phyloP scores from a whole-genome alignment of 2,797 vertebrate species.

The Botia kubotai region DNA sequence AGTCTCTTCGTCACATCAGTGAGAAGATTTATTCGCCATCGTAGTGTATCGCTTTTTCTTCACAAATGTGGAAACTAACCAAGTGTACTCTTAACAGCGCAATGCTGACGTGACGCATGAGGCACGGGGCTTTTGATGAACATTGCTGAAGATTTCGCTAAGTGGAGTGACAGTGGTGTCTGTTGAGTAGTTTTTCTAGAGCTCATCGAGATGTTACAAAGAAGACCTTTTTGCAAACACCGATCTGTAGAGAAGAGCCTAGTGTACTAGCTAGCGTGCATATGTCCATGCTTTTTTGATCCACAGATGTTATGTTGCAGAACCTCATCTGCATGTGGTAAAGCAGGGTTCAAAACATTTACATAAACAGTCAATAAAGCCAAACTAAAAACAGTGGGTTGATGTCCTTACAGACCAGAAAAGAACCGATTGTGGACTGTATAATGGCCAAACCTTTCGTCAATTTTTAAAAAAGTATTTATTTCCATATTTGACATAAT shows the following conservation, averaged over 20 bases:
- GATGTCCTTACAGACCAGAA: conserved; percentile 3
- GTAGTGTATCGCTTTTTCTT: conserved; percentile 35
- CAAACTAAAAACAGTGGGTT: conserved; percentile 22
- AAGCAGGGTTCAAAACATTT: conserved; percentile 34
- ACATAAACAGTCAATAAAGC: conserved; percentile 10
- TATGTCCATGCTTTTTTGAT: conserved; percentile 42
- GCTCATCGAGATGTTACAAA: conserved; percentile 19
- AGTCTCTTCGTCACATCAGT: conserved; percentile 23
- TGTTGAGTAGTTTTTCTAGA: conserved; percentile 45
- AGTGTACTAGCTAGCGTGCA: conserved; percentile 11
- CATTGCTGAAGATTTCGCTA: conserved; percentile 36
- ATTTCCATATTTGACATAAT: conserved; percentile 16
- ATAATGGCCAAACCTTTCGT: conserved; percentile 12
- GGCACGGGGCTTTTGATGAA: conserved; percentile 34
- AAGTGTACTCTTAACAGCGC: conserved; percentile 31
- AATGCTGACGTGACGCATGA: conserved; percentile 32
- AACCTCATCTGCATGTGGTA: conserved; percentile 54
- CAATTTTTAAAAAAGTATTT: conserved; percentile 3
- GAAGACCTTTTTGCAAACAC: conserved; percentile 32
- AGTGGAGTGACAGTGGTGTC: conserved; percentile 40
- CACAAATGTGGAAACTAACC: conserved; percentile 41
- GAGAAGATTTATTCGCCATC: conserved; percentile 24
- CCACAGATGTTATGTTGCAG: conserved; percentile 34
- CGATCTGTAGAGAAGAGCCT: conserved; percentile 37
- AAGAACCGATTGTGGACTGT: not conserved